A percentile compares a stretch with the other conserved stretches of the same genome.
Evolutionary conservation across 2,113 vertebrate species (phyloP).

Genomic region (Oophaga pumilio): DNA sequence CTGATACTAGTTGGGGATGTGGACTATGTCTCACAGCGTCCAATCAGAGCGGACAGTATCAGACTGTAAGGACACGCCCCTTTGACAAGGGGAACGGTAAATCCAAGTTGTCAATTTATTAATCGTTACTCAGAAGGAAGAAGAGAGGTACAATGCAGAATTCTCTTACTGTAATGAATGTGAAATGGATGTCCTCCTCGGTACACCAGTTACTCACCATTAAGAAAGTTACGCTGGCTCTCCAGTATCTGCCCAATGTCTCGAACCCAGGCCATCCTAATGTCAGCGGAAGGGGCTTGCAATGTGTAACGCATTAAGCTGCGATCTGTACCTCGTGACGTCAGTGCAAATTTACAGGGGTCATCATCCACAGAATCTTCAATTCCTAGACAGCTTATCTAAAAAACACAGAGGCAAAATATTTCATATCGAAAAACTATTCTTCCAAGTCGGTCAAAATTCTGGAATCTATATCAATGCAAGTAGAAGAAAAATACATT

Average conservation of each 20-base stretch:
- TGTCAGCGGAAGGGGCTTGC: conserved; percentile 72
- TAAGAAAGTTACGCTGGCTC: conserved; percentile 87
- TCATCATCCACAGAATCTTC: conserved; percentile 77
- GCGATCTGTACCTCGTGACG: conserved; percentile 79
- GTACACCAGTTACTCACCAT: conserved; percentile 71
- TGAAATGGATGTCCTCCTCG: background rate
- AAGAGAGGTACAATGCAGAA: background rate
- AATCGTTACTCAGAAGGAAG: background rate
- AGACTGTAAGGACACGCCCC: background rate
- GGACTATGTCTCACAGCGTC: too few species aligned
- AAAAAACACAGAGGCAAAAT: conserved; percentile 45
- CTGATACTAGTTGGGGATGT: too few species aligned
- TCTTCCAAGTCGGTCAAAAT: background rate
- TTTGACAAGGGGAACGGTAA: background rate
- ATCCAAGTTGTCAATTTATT: background rate
- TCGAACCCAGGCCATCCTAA: conserved; percentile 77
- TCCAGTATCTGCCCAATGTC: conserved; percentile 86
- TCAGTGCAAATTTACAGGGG: conserved; percentile 78
- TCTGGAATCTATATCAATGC: background rate
- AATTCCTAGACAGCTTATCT: conserved; percentile 87
- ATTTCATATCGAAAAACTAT: background rate
- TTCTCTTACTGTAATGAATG: background rate
- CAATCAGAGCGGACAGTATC: too few species aligned
- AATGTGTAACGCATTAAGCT: conserved; percentile 77
- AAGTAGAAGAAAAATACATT: background rate